These are phyloP conservation scores for Alsophila aescularia DNA, from an alignment of 2,888 invertebrate species.

Conservation along the genomic window DNA sequence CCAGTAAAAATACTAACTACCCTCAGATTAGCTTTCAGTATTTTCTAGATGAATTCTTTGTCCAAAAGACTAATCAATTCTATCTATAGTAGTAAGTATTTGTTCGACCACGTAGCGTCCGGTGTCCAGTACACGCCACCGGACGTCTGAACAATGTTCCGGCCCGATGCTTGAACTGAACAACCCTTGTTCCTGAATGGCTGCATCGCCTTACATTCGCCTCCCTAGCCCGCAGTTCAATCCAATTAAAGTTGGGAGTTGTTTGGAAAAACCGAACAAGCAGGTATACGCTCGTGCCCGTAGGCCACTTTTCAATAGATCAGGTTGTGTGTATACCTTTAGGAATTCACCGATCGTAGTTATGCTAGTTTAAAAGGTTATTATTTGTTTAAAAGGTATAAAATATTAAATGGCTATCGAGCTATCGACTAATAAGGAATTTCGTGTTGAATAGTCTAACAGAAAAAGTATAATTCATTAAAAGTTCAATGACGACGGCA, in stretches of 20 bases:
- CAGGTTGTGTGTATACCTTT: constrained; percentile 3
- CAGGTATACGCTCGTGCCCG: not conserved
- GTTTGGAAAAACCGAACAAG: constrained; percentile 36
- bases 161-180: constrained; percentile 30
- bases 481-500: too few species aligned
- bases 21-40: too few species aligned
- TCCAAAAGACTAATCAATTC: too few species aligned
- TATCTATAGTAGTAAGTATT: too few species aligned
- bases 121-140: constrained; percentile 24
- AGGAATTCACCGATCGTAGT: not conserved
- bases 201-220: constrained; percentile 48
- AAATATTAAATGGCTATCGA: too few species aligned
- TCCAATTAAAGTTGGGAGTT: constrained; percentile 56
- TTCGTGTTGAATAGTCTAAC: too few species aligned
- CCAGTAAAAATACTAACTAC: too few species aligned
- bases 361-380: too few species aligned
- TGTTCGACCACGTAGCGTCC: constrained; percentile 21
- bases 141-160: constrained; percentile 41
- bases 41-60: too few species aligned
- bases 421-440: too few species aligned
- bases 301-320: constrained; percentile 15
- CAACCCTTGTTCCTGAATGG: constrained; percentile 33
- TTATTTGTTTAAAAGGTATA: not conserved
- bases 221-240: constrained; percentile 43
- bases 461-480: too few species aligned